Base-by-base conservation (phyloP, 2,113 vertebrate species). In the Cyprinodon brontotheroides region DNA sequence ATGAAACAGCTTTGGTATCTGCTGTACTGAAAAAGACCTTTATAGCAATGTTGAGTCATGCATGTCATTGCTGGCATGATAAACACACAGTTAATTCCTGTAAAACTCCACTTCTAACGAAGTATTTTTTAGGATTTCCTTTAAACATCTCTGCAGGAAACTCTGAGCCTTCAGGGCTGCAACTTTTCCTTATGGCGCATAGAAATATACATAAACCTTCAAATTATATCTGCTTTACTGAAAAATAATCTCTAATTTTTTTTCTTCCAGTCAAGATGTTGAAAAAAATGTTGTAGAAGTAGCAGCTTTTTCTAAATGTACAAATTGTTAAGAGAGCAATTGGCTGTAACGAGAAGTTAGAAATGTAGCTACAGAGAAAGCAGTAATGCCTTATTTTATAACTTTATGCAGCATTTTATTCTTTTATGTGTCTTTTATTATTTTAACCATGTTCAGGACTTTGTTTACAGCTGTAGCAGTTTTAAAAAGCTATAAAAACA, bases 1-100 rank as follows among this genome's bases (percentile, higher is more conserved):
- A 7, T 70, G 40, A 43, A 84, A 63, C 22, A 17, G 11, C 20
- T 62, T 69, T 59, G 47, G 14, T 50, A 29, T 10, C n/a, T 70
- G 15, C 60, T 36, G 1, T 64, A 59, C 40, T 67, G 29, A 22
- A 70, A 65, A 74, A 63, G 9, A 57, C 6, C 59, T 53, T 48
- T 29, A 37, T n/a, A 20, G 50, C 17, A 57, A 7, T n/a, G 8
- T 20, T 57, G 50, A 57, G 50, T 20, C 17, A 57, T n/a, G 3
- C 50, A 57, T n/a, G 50, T 20, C 50, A 53, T 7, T 53, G 15
- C 4, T 1, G 14, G 47, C 47, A 53, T 20, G 48, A 29, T 53
- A 53, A 14, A 20, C 48, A 20, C 13, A 12, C 11, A 43, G 47
- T 81, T 39, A 29, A 10, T 61, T 29, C 67, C 17, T 38, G 7